These are phyloP conservation scores for Ypsolopha scabrella DNA, from an alignment of 2,888 invertebrate species.

Conservation along the genomic window DNA sequence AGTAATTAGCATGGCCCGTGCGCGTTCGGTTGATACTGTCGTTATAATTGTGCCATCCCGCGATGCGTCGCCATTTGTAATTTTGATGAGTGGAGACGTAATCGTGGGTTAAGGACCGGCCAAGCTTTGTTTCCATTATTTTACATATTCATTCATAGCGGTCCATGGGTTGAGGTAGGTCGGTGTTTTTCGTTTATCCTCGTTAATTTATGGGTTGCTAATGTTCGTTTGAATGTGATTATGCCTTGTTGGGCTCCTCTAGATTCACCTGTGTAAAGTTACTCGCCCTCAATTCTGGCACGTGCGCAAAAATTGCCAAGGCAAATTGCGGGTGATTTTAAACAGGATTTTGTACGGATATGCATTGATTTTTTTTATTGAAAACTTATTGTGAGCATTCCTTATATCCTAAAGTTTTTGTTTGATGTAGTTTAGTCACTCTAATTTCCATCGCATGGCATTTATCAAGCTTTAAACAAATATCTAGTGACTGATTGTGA, in stretches of 20 bases:
- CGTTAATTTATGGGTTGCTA: slow-evolving; percentile 20
- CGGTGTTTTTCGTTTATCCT: slow-evolving; percentile 27
- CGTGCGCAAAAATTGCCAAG: too few species aligned
- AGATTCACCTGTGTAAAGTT: too few species aligned
- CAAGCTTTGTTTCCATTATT: slow-evolving; percentile 25
- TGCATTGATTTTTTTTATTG: too few species aligned
- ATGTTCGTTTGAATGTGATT: slow-evolving; percentile 15
- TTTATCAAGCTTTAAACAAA: too few species aligned
- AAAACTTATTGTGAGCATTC: too few species aligned
- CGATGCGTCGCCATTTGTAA: slow-evolving; percentile 4
- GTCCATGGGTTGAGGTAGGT: slow-evolving; percentile 28
- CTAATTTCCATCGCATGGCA: too few species aligned
- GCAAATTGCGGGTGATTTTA: too few species aligned
- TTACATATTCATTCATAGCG: slow-evolving; percentile 34
- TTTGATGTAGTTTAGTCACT: too few species aligned
- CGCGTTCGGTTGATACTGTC: slow-evolving; percentile 13
- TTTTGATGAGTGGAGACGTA: slow-evolving; percentile 10
- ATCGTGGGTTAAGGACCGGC: slow-evolving; percentile 14
- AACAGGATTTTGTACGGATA: too few species aligned
- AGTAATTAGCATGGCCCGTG: slow-evolving; percentile 28
- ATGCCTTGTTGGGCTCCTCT: background rate
- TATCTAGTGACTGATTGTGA: too few species aligned
- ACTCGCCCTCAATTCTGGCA: too few species aligned
- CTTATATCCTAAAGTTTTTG: too few species aligned
- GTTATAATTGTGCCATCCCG: slow-evolving; percentile 5